phyloP scores from a whole-genome alignment of 2,113 vertebrate genomes.

The Mustela lutreola region DNA sequence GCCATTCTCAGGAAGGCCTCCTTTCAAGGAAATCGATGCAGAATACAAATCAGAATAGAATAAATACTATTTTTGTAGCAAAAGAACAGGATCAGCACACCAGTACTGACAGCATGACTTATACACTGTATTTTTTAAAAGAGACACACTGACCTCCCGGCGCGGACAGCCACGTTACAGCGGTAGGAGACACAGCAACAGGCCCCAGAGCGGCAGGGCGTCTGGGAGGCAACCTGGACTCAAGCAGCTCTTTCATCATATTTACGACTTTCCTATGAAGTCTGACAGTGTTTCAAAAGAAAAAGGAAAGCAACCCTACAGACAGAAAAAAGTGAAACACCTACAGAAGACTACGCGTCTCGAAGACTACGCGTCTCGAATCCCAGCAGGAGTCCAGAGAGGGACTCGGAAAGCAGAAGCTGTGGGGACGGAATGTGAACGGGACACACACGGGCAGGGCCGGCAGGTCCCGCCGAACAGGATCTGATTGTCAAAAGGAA shows the following conservation, averaged over 20 bases:
- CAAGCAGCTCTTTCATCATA: neutral
- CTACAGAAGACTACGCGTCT: neutral
- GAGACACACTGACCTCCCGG: too few species aligned
- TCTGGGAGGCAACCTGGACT: neutral
- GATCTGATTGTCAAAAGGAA: neutral
- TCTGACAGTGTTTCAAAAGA: neutral
- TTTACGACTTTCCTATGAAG: neutral
- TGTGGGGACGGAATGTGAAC: too few species aligned
- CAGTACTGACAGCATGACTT: neutral
- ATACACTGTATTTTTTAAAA: fast-evolving
- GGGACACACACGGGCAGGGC: neutral
- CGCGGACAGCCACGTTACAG: fast-evolving
- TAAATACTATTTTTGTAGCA: neutral
- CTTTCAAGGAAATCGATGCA: neutral
- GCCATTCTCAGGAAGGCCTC: neutral
- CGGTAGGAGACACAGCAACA: neutral
- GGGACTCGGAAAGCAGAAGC: neutral
- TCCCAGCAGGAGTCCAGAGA: neutral
- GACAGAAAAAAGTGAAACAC: neutral
- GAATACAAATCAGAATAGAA: neutral
- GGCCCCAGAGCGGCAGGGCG: fast-evolving
- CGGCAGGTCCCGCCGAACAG: neutral
- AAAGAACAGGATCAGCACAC: neutral
- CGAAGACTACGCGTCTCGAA: neutral
- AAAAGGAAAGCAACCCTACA: neutral